These are phyloP conservation scores for Polymixis lichenea DNA, from an alignment of 2,888 invertebrate genomes.

Conservation along the genomic window DNA sequence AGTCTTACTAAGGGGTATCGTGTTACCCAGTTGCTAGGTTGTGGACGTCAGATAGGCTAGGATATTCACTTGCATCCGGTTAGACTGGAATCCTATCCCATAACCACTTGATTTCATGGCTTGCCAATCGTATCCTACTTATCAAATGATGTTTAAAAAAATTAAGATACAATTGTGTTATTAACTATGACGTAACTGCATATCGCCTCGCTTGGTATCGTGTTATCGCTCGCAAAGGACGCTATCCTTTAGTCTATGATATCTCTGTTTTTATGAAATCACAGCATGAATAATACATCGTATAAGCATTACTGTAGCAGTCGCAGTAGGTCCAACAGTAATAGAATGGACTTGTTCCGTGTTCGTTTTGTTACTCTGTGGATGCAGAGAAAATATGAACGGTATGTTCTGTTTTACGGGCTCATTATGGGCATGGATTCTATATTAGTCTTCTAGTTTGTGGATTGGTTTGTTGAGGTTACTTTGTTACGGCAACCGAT, in stretches of 20 bases:
- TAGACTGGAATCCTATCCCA: not conserved
- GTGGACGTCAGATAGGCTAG: no score
- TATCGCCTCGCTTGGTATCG: not conserved
- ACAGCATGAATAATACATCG: conserved; percentile 66
- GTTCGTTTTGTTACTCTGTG: conserved; percentile 46
- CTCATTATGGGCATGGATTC: conserved; percentile 33
- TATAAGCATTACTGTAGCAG: conserved; percentile 35
- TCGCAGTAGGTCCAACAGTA: conserved; percentile 30
- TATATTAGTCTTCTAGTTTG: conserved; percentile 4
- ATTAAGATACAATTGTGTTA: not conserved
- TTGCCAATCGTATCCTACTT: not conserved
- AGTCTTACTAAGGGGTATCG: no score
- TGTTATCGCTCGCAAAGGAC: conserved; percentile 5
- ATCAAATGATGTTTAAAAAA: not conserved
- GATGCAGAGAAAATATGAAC: conserved; percentile 47
- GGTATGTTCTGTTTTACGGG: not conserved
- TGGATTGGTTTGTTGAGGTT: not conserved
- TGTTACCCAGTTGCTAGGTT: no score
- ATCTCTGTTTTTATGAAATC: conserved; percentile 64
- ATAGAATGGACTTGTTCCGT: conserved; percentile 39
- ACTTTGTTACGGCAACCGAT: not conserved
- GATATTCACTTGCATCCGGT: no score
- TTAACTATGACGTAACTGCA: no score
- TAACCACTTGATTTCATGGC: not conserved
- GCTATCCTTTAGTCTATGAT: conserved; percentile 31